Conservation (phyloP, 2,797 vertebrate species). For the Echiichthys vipera region DNA sequence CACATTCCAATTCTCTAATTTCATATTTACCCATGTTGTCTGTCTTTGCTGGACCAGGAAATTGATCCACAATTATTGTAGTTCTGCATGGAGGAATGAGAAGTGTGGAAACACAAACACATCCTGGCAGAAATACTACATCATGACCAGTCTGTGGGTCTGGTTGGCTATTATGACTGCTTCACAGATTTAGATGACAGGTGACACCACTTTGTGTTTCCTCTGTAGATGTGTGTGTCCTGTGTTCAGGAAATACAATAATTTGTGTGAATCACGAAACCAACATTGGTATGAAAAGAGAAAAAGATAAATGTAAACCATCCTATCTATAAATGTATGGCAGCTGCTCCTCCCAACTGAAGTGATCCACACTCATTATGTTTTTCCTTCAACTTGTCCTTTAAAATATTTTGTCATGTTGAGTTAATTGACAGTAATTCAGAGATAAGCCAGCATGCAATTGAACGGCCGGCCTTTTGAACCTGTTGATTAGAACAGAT, state of each 20-base stretch:
- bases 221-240: no score
- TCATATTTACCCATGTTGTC: no score
- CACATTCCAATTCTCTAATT: background rate
- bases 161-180: background rate
- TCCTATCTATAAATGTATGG: no score
- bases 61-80: no score
- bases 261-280: no score
- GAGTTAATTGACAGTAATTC: constrained; percentile 11
- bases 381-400: background rate
- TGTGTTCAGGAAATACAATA: no score
- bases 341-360: no score
- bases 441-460: constrained; percentile 12
- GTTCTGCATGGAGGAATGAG: background rate
- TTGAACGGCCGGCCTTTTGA: background rate
- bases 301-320: no score
- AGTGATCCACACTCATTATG: background rate
- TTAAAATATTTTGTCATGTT: background rate
- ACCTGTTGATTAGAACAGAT: background rate
- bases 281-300: no score
- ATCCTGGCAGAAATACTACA: no score
- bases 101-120: background rate
- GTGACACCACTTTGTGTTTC: background rate
- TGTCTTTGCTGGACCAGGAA: no score
- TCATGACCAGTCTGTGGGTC: background rate
- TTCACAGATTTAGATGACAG: background rate